Conservation (phyloP, 2,113 vertebrate species). For the Pygoscelis adeliae region DNA sequence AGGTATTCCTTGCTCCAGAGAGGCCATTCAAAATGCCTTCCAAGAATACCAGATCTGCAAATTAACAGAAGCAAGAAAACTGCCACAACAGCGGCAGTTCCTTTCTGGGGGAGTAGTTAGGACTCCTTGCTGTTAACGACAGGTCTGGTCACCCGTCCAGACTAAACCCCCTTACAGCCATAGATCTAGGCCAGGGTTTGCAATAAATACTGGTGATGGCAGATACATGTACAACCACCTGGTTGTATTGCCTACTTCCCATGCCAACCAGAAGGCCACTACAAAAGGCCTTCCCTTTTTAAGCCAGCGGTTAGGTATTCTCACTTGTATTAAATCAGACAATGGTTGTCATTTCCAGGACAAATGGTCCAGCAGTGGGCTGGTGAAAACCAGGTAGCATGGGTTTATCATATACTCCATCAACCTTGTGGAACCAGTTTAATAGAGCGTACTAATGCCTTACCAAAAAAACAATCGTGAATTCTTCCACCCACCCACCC, state of each 20-base stretch:
- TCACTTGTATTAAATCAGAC: neutral
- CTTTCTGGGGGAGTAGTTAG: too few relatives aligned
- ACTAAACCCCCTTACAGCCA: too few relatives aligned
- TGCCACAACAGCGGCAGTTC: neutral
- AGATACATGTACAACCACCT: neutral
- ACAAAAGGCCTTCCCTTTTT: neutral
- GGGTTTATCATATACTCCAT: neutral
- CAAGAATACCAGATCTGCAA: neutral
- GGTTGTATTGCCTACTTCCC: neutral
- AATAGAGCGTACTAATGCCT: neutral
- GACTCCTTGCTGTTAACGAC: too few relatives aligned
- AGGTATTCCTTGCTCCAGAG: neutral
- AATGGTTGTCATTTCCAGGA: neutral
- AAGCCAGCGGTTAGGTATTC: neutral
- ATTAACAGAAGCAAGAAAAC: neutral
- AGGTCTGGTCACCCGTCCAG: too few relatives aligned
- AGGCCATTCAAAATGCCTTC: neutral
- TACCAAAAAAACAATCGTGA: neutral
- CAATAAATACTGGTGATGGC: neutral
- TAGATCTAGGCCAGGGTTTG: neutral
- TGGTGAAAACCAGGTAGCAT: neutral
- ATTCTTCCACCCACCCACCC: neutral
- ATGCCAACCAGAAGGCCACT: neutral
- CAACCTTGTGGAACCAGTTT: neutral
- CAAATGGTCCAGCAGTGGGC: neutral